phyloP scores from a whole-genome alignment of 2,888 invertebrate genomes.

The Nineta flava region DNA sequence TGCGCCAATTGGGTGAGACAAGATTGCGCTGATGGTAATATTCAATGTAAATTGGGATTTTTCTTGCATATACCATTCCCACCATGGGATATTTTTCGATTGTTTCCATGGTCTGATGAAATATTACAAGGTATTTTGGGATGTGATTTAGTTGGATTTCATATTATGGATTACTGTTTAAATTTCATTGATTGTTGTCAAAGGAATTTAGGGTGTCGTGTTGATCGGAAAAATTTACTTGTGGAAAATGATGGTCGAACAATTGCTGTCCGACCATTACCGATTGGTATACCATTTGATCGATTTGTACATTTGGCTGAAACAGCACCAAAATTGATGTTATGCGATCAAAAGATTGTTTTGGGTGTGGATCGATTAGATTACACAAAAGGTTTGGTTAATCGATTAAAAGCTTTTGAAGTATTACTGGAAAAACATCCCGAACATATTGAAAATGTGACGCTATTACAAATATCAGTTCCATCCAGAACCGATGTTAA shows the following conservation, averaged over 20 bases:
- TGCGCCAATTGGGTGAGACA: conserved; percentile 84
- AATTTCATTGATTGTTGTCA: conserved; percentile 88
- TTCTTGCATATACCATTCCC: conserved; percentile 93
- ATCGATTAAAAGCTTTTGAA: conserved; percentile 71
- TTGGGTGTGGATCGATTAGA: conserved; percentile 80
- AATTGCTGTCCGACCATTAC: conserved; percentile 67
- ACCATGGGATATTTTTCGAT: conserved; percentile 81
- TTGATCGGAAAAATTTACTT: conserved; percentile 70
- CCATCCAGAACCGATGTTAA: conserved; percentile 81
- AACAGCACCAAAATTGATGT: conserved; percentile 42
- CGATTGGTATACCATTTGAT: conserved; percentile 80
- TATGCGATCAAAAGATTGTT: conserved; percentile 64
- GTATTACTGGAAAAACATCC: conserved; percentile 66
- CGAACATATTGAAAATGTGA: conserved; percentile 71
- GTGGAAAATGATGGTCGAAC: conserved; percentile 79
- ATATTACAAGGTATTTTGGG: conserved; percentile 82
- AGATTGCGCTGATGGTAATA: conserved; percentile 57
- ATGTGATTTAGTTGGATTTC: conserved; percentile 87
- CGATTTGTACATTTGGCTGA: conserved; percentile 68
- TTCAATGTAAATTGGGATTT: conserved; percentile 72
- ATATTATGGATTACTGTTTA: conserved; percentile 77
- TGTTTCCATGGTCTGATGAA: conserved; percentile 89
- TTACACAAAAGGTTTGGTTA: conserved; percentile 79
- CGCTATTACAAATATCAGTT: conserved; percentile 70
- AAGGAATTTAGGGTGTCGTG: conserved; percentile 70